Base-by-base conservation (phyloP, 2,888 invertebrate genomes). In the Sepioteuthis lessoniana region DNA sequence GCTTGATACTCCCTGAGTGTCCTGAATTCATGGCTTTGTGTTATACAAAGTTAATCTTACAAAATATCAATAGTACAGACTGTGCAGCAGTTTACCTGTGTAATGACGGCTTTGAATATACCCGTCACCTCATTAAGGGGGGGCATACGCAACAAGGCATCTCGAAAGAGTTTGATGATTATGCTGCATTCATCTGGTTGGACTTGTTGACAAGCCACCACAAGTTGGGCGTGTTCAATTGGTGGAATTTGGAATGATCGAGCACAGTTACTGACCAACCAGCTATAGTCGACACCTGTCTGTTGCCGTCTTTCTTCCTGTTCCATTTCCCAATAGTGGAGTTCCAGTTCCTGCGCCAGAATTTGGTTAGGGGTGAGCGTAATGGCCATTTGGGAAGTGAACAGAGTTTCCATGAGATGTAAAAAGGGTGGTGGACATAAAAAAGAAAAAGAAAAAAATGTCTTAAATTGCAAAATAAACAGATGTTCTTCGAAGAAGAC, bases 271-370 rank as follows among this genome's bases (percentile, higher is more conserved):
- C 96, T 96, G 16, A 96, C 95, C 28, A 97, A 95, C 97, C 97
- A 97, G 94, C 96, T 96, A 95, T 97, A 97, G 94, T 97, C 97
- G 10, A 97, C 97, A 19, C 96, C 96, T 93, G 95, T 95, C 55
- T 93, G 94, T 37, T 94, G 94, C 19, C 96, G 94, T 31, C 95
- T 95, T 90, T 95, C 95, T 76, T 96, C 96, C 42, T 95, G 94
- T 42, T 96, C 96, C 25, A 95, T 94, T 91, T 96, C 96, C 50
- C 95, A 94, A 16, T 94, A 93, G 1, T 94, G 46, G 28, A 95
- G 95, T 47, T 97, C 97, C 21, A 96, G 94, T 91, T 96, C 96
- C 91, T 92, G 92, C n/a, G 16, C 19, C 19, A 28, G 31, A 42
- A 91, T 91, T 19, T 42, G 21, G 8, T n/a, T 91, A 10, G 1